A percentile compares a stretch with the other conserved stretches of the same genome.
These are phyloP conservation scores for Pangasius macronema DNA, from an alignment of 2,797 vertebrate genomes.

Conservation along the genomic window DNA sequence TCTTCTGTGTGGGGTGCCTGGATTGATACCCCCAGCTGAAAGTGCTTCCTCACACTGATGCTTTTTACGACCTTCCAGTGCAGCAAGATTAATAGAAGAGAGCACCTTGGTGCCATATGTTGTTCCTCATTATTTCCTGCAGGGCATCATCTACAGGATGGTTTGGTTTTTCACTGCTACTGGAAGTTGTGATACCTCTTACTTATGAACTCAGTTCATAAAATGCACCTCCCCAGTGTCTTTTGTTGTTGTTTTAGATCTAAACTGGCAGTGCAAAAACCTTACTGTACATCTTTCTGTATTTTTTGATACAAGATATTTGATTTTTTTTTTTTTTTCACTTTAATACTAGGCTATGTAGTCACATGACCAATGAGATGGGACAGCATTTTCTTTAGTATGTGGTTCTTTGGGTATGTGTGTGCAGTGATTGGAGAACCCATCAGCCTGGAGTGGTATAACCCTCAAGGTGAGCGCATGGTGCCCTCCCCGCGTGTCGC, in stretches of 20 bases:
- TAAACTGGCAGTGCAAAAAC: background rate
- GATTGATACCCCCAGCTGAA: slow-evolving; percentile 58
- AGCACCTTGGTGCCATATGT: slow-evolving; percentile 62
- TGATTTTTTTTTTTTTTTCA: too few relatives aligned
- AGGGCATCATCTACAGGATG: slow-evolving; percentile 13
- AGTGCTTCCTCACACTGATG: slow-evolving; percentile 55
- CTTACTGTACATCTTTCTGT: background rate
- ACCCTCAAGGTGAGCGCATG: slow-evolving; percentile 93
- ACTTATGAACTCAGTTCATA: slow-evolving; percentile 12
- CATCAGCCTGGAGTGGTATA: slow-evolving; percentile 92
- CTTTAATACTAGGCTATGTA: background rate
- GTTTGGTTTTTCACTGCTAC: slow-evolving; percentile 11
- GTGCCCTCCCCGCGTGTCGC: slow-evolving; percentile 83
- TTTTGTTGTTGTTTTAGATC: background rate
- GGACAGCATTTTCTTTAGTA: background rate
- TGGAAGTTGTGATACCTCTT: background rate
- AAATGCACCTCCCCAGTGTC: background rate
- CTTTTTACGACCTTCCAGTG: slow-evolving; percentile 60
- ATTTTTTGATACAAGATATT: background rate
- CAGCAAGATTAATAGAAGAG: slow-evolving; percentile 56
- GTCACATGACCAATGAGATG: background rate
- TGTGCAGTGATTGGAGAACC: slow-evolving; percentile 89
- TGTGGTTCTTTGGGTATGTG: background rate
- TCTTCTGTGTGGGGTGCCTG: slow-evolving; percentile 5
- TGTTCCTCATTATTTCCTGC: slow-evolving; percentile 39